phyloP scores from a whole-genome alignment of 2,113 vertebrate species.

The Anthoscopus minutus region DNA sequence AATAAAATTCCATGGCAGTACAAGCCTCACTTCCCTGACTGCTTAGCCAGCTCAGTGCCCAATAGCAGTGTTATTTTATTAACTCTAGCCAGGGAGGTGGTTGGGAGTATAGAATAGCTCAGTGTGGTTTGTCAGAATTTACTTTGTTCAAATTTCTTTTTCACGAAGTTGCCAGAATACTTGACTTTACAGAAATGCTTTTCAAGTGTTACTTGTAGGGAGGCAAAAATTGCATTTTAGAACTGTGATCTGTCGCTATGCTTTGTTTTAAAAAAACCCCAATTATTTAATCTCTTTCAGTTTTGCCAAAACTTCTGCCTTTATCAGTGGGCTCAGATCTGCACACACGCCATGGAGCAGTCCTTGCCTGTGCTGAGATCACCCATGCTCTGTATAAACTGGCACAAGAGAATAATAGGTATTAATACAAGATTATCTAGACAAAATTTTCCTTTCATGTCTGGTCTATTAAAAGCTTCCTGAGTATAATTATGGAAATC shows the following conservation, averaged over 20 bases:
- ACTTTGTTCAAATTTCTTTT: not conserved
- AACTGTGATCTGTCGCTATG: not conserved
- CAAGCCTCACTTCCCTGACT: not conserved
- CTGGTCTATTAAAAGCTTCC: conserved; percentile 12
- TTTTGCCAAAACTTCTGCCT: conserved; percentile 81
- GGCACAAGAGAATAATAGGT: conserved; percentile 79
- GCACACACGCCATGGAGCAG: conserved; percentile 87
- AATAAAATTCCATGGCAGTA: not conserved
- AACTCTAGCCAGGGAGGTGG: not conserved
- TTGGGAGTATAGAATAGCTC: not conserved
- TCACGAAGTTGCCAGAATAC: not conserved
- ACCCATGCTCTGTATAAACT: conserved; percentile 81
- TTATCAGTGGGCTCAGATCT: conserved; percentile 83
- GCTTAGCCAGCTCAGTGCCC: not conserved
- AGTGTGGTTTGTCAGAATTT: not conserved
- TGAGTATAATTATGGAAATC: not conserved
- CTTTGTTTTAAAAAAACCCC: not conserved
- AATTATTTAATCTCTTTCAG: conserved; percentile 64
- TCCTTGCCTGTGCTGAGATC: conserved; percentile 90
- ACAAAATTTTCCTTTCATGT: not conserved
- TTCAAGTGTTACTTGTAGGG: not conserved
- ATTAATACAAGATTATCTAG: conserved; percentile 9
- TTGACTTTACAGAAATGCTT: not conserved
- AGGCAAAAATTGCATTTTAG: not conserved
- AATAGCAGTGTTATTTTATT: not conserved